Evolutionary conservation across 2,113 vertebrate genomes (phyloP), one percentile per base, ranked within the genome.

Genomic region (Cepphus grylle): DNA sequence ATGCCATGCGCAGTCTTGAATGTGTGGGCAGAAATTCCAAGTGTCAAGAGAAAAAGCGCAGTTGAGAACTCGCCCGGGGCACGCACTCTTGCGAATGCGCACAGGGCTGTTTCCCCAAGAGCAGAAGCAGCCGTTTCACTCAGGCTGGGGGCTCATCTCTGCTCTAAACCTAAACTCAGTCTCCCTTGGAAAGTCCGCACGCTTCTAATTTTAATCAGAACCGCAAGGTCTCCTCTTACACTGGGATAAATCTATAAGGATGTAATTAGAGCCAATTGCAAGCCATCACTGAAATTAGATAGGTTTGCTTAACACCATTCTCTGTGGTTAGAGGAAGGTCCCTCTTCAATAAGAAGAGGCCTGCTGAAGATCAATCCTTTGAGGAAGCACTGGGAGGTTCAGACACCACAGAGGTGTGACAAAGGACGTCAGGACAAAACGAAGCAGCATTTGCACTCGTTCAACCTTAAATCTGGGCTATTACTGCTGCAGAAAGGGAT

Each of bases 81-180:
- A 20, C 36, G 79, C 2, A 3, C 29, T 83, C 50, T 26, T 56
- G 52, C 1, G 0, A 40, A 26, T 2, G 40, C 18, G 84, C 62
- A 7, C 49, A 12, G 66, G 43, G 17, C 0, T 58, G 52, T n/a
- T 65, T 65, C 27, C 61, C 34, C 73, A 6, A 17, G 21, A 72
- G 58, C 30, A 56, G 43, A 1, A 80, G 42, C 15, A 20, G 58
- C 17, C 8, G 0, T 72, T 72, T 56, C 2, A 0, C 2, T 5
- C 21, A 12, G 66, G 25, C 9, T 63, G 23, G 55, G 27, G 65
- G 34, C 5, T 47, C 20, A 14, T 38, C 72, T 82, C 84, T 38
- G 43, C 56, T 23, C 58, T 27, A 49, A 86, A 52, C 10, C 21
- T 6, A 42, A 81, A 9, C 18, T 30, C 69, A 25, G 42, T 2